These are phyloP conservation scores for Oscheius sp. DNA, from an alignment of 2,888 invertebrate genomes.

Conservation along the genomic window DNA sequence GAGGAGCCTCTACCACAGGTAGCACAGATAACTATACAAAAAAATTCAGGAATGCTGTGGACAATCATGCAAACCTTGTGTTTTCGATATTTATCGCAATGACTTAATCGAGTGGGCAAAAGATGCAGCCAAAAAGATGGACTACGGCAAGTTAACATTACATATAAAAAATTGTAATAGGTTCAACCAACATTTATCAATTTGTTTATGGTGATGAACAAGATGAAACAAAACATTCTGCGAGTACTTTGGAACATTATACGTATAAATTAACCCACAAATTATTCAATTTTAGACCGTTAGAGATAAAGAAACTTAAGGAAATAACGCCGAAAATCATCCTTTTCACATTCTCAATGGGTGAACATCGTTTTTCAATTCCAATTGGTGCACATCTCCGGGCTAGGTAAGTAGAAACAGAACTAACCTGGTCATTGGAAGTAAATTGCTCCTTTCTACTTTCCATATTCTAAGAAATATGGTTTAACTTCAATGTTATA, in stretches of 20 bases:
- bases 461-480: neutral
- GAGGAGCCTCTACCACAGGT: constrained; percentile 19
- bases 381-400: constrained; percentile 29
- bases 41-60: constrained; percentile 40
- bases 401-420: constrained; percentile 22
- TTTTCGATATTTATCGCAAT: constrained; percentile 37
- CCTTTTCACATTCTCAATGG: constrained; percentile 9
- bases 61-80: constrained; percentile 39
- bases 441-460: neutral
- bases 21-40: neutral
- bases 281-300: neutral
- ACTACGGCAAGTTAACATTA: neutral
- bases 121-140: constrained; percentile 18
- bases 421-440: neutral
- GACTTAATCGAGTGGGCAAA: constrained; percentile 37
- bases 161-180: neutral
- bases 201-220: constrained; percentile 15
- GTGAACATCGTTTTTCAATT: neutral
- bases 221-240: neutral
- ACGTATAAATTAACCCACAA: neutral
- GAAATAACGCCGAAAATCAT: constrained; percentile 1
- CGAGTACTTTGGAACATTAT: neutral
- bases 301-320: neutral
- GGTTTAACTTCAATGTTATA: too few species aligned
- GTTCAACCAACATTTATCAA: neutral